Evolutionary conservation across 2,888 invertebrate species (phyloP).

Genomic region (Arctia plantaginis): DNA sequence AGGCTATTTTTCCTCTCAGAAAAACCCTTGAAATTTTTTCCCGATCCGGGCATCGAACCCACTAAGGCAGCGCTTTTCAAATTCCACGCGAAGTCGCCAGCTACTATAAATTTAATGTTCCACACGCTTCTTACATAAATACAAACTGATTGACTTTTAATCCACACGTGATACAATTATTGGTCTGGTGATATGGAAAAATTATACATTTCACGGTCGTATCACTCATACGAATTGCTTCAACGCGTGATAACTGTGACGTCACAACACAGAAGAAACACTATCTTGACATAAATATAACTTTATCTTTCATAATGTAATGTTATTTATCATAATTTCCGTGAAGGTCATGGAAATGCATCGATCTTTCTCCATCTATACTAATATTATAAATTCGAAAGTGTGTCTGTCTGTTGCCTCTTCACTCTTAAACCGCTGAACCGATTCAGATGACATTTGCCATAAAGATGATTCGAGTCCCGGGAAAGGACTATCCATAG

Average conservation of each 20-base stretch:
- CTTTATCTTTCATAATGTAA: neutral
- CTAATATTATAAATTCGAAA: too few species aligned
- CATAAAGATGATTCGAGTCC: too few species aligned
- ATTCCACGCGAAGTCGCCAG: too few species aligned
- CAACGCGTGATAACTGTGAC: neutral
- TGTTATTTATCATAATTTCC: neutral
- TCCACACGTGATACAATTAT: neutral
- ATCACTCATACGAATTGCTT: neutral
- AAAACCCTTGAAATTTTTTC: too few species aligned
- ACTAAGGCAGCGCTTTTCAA: too few species aligned
- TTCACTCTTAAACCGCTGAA: too few species aligned
- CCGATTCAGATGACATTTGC: too few species aligned
- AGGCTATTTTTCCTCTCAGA: too few species aligned
- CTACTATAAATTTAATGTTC: neutral
- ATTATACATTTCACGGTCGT: conserved; percentile 1
- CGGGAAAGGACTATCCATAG: too few species aligned
- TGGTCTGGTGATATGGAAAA: neutral
- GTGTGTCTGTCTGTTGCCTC: too few species aligned
- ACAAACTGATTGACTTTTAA: neutral
- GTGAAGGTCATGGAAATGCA: neutral
- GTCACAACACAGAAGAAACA: neutral
- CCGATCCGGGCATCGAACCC: too few species aligned
- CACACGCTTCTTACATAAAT: neutral
- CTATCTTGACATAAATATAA: neutral
- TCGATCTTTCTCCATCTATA: neutral